Evolutionary conservation across 2,888 invertebrate species (phyloP).

Genomic region (Platycheirus rosarum): DNA sequence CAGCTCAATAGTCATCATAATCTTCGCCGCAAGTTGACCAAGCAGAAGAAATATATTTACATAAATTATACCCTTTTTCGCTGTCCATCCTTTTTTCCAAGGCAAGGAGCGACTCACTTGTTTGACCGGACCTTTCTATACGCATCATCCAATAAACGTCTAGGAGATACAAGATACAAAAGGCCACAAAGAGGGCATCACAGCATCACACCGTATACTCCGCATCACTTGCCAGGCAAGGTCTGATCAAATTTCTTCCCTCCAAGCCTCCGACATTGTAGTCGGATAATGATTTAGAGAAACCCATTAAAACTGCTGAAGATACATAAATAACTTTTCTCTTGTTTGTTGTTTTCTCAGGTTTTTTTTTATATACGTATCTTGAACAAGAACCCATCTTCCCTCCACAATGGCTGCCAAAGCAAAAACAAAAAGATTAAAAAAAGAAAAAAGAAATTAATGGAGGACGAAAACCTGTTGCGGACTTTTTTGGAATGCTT

Average conservation of each 20-base stretch:
- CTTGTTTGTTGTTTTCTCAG: slow-evolving; percentile 19
- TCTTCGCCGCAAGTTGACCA: slow-evolving; percentile 70
- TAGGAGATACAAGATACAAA: slow-evolving; percentile 26
- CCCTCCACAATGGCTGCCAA: slow-evolving; percentile 49
- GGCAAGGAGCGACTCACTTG: slow-evolving; percentile 45
- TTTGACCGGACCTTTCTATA: slow-evolving; percentile 20
- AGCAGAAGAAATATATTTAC: slow-evolving; percentile 77
- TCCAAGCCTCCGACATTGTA: slow-evolving; percentile 66
- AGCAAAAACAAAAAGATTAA: slow-evolving; percentile 25
- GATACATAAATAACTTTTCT: slow-evolving; percentile 69
- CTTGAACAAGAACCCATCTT: slow-evolving; percentile 35
- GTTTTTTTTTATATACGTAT: slow-evolving; percentile 15
- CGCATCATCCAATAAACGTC: slow-evolving; percentile 50
- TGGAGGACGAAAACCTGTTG: slow-evolving; percentile 54
- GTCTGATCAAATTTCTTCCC: slow-evolving; percentile 63
- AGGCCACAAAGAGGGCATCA: slow-evolving; percentile 47
- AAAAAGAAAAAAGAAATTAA: slow-evolving; percentile 26
- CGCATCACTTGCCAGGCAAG: slow-evolving; percentile 3
- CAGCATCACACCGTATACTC: slow-evolving; percentile 40
- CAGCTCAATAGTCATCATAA: slow-evolving; percentile 37
- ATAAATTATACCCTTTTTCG: slow-evolving; percentile 80
- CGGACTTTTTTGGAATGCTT: slow-evolving; percentile 9
- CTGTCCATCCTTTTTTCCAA: slow-evolving; percentile 32
- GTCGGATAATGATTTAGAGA: slow-evolving; percentile 68
- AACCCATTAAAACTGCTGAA: slow-evolving; percentile 71